A percentile compares a stretch with the other conserved stretches of the same genome.
Evolutionary conservation across 2,888 invertebrate genomes (phyloP).

Genomic region (Psylliodes chrysocephalus): DNA sequence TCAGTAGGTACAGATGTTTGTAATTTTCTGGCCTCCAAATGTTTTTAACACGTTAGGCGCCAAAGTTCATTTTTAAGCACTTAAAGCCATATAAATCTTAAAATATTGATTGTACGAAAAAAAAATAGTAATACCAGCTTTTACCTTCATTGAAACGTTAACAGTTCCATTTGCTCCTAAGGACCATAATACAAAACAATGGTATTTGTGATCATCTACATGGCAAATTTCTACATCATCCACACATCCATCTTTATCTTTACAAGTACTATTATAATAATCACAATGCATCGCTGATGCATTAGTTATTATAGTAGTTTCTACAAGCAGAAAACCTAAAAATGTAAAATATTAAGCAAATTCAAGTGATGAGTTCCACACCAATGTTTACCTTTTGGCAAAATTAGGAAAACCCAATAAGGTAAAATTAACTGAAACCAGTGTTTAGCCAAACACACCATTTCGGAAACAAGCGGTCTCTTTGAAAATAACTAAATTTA

Average conservation of each 20-base stretch:
- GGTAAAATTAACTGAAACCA: constrained; percentile 17
- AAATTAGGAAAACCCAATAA: constrained; percentile 26
- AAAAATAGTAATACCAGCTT: no score
- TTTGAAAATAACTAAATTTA: constrained; percentile 22
- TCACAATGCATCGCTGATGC: constrained; percentile 72
- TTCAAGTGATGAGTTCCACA: constrained; percentile 8
- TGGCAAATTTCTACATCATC: constrained; percentile 72
- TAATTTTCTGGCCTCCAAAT: no score
- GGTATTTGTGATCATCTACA: constrained; percentile 69
- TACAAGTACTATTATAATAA: constrained; percentile 73
- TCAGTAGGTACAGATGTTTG: no score
- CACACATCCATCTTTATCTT: constrained; percentile 64
- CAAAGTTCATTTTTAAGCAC: no score
- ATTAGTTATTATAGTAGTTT: constrained; percentile 47
- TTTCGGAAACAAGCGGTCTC: constrained; percentile 6
- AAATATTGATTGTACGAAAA: no score
- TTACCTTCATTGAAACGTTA: constrained; percentile 60
- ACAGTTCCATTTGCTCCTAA: constrained; percentile 72
- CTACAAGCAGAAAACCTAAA: constrained; percentile 17
- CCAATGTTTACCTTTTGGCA: constrained; percentile 13
- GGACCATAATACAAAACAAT: constrained; percentile 87
- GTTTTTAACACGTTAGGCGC: no score
- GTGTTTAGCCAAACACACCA: constrained; percentile 15
- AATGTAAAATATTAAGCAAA: constrained; percentile 12
- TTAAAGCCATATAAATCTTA: no score